Conservation (phyloP, 2,888 invertebrate genomes). For the Coelopa pilipes region DNA sequence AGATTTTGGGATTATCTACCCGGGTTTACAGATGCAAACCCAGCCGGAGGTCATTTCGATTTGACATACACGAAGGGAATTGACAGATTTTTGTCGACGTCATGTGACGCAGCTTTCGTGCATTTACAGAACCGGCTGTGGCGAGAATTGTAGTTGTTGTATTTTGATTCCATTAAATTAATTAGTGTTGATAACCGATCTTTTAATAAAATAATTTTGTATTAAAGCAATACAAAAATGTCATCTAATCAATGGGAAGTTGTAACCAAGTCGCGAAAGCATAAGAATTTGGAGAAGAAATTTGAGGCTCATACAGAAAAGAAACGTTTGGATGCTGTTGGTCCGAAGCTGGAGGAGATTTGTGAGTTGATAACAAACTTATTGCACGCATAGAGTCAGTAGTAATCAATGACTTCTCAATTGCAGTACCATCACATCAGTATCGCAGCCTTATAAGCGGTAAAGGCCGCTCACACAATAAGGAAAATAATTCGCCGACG, state of each 20-base stretch:
- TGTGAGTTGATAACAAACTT: slow-evolving; percentile 69
- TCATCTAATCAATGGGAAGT: slow-evolving; percentile 76
- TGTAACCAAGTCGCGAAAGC: slow-evolving; percentile 76
- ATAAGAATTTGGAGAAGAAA: slow-evolving; percentile 68
- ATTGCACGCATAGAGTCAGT: not conserved
- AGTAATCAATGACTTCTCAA: not conserved
- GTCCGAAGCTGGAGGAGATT: slow-evolving; percentile 80
- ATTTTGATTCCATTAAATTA: too few species aligned
- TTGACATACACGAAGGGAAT: not conserved
- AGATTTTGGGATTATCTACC: too few species aligned
- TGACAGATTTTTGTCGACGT: slow-evolving; percentile 39
- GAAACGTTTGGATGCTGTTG: slow-evolving; percentile 67
- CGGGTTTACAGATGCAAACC: too few species aligned
- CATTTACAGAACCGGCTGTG: too few species aligned
- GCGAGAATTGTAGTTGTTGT: too few species aligned
- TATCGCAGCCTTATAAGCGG: slow-evolving; percentile 73
- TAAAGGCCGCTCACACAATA: slow-evolving; percentile 40
- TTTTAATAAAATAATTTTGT: not conserved
- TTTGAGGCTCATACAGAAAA: slow-evolving; percentile 69
- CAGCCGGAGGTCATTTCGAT: not conserved
- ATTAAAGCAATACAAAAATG: slow-evolving; percentile 54
- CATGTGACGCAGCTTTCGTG: slow-evolving; percentile 35
- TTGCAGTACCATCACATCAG: slow-evolving; percentile 75
- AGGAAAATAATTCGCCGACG: slow-evolving; percentile 36
- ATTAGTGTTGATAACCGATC: too few species aligned